These are phyloP conservation scores for Norana najaformis DNA, from an alignment of 2,888 invertebrate species.

Conservation along the genomic window DNA sequence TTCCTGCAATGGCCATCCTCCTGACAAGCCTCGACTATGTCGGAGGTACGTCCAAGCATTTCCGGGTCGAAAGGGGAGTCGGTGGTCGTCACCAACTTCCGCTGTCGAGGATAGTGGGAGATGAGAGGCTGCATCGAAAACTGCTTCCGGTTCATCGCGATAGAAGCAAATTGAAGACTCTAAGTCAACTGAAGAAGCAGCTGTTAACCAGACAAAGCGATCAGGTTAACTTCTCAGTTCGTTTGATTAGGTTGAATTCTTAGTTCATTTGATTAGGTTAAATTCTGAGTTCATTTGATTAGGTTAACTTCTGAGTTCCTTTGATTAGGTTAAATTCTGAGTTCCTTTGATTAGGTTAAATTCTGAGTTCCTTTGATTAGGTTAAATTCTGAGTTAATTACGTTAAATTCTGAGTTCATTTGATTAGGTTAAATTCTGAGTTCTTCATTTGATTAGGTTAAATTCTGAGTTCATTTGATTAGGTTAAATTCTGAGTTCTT, in stretches of 20 bases:
- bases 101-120: constrained; percentile 5
- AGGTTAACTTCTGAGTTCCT: too few relatives aligned
- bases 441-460: neutral
- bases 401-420: too few relatives aligned
- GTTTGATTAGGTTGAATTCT: neutral
- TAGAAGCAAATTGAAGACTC: neutral
- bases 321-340: too few relatives aligned
- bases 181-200: neutral
- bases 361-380: too few relatives aligned
- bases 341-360: too few relatives aligned
- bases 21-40: neutral
- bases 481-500: neutral
- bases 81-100: neutral
- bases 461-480: neutral
- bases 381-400: too few relatives aligned
- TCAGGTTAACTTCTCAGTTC: neutral
- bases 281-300: neutral
- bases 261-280: too few relatives aligned
- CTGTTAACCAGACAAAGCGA: neutral
- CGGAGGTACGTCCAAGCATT: neutral
- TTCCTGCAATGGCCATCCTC: neutral
- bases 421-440: neutral
- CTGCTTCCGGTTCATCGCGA: neutral
- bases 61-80: neutral
- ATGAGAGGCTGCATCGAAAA: neutral